A percentile compares a stretch with the other conserved stretches of the same genome.
Conservation (phyloP, 2,113 vertebrate genomes). For the Sapajus apella region DNA sequence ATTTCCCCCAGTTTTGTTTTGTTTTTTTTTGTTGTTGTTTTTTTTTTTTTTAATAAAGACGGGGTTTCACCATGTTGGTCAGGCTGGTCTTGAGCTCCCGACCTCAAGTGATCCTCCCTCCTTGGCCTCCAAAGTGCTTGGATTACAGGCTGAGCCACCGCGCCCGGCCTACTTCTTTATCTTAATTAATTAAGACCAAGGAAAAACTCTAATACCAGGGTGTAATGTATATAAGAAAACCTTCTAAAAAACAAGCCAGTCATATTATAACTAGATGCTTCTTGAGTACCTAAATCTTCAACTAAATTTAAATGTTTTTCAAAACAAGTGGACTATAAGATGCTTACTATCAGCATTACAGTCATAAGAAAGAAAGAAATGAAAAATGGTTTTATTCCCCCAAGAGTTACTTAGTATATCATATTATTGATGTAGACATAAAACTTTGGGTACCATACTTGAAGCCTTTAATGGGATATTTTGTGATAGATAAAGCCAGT, state of each 20-base stretch:
- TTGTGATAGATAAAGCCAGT: constrained; percentile 53
- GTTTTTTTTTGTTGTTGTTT: no score
- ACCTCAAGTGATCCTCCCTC: no score
- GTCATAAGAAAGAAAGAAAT: constrained; percentile 27
- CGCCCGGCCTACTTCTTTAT: background rate
- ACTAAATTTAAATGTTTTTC: background rate
- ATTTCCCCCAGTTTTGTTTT: background rate
- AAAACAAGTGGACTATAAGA: background rate
- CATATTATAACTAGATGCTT: background rate
- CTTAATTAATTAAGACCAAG: background rate
- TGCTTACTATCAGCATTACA: background rate
- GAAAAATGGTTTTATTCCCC: background rate
- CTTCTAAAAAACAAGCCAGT: background rate
- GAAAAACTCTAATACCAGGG: background rate
- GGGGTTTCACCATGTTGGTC: no score
- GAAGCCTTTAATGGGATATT: constrained; percentile 34
- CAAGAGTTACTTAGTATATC: background rate
- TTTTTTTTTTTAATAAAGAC: no score
- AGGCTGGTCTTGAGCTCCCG: no score
- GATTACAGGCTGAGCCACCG: no score
- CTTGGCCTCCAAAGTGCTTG: no score
- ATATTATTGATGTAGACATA: constrained; percentile 42
- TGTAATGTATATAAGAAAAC: background rate
- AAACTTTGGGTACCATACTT: background rate
- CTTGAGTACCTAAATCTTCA: background rate